phyloP scores from a whole-genome alignment of 2,797 vertebrate genomes.

The Philypnodon macrostomus region DNA sequence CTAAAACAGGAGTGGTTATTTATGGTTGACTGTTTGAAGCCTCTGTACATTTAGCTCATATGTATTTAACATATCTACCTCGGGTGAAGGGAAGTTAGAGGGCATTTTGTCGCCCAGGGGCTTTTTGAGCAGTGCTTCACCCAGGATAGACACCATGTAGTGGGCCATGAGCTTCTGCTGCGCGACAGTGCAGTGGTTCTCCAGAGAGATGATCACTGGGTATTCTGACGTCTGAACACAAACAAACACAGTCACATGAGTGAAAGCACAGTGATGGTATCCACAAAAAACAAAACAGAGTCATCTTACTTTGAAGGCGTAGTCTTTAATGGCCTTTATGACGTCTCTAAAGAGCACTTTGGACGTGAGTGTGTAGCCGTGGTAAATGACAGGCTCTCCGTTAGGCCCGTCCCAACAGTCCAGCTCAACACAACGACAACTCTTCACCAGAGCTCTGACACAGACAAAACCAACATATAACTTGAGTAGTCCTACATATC shows the following conservation, averaged over 20 bases:
- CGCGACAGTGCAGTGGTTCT: conserved; percentile 90
- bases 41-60: neutral
- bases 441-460: conserved; percentile 88
- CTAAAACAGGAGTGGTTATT: conserved; percentile 16
- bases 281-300: neutral
- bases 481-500: neutral
- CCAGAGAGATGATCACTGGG: conserved; percentile 94
- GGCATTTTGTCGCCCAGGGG: conserved; percentile 76
- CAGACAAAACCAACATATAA: neutral
- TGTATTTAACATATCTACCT: conserved; percentile 72
- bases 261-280: neutral
- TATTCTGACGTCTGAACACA: conserved; percentile 84
- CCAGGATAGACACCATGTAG: conserved; percentile 83
- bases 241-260: conserved; percentile 1
- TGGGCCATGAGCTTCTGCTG: conserved; percentile 90
- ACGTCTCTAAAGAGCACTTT: conserved; percentile 92
- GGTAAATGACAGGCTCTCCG: conserved; percentile 90
- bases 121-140: conserved; percentile 79
- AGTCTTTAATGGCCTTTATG: conserved; percentile 89
- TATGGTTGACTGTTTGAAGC: conserved; percentile 7
- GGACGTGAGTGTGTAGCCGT: conserved; percentile 94
- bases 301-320: conserved; percentile 88
- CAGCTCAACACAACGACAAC: conserved; percentile 94
- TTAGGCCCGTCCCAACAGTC: conserved; percentile 94
- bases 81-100: conserved; percentile 85